A percentile compares a stretch with the other conserved stretches of the same genome.
Conservation (phyloP, 2,113 vertebrate genomes). For the Eudorcas thomsonii region DNA sequence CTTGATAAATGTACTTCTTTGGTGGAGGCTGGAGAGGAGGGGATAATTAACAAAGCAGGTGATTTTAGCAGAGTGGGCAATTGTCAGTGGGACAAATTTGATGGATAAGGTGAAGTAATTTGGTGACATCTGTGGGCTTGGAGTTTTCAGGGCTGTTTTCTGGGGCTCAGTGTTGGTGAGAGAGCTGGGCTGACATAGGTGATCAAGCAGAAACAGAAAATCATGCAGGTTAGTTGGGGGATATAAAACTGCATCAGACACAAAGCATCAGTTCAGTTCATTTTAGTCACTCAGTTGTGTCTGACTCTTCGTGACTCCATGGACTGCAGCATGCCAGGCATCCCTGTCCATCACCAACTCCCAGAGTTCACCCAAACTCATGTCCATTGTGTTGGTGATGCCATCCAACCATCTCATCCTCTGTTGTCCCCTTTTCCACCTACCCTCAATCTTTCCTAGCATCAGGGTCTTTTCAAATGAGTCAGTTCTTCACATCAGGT, state of each 20-base stretch:
- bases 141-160: neutral
- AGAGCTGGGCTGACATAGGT: neutral
- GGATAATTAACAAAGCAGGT: neutral
- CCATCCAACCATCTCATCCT: neutral
- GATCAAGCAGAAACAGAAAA: neutral
- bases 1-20: neutral
- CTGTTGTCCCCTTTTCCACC: accelerated
- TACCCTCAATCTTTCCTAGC: neutral
- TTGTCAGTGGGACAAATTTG: neutral
- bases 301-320: accelerated
- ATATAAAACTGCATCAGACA: neutral
- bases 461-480: neutral
- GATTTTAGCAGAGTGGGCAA: neutral
- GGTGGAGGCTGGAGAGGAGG: neutral
- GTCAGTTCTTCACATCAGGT: neutral
- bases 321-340: accelerated
- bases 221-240: neutral
- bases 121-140: neutral
- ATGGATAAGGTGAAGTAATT: neutral
- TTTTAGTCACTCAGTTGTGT: neutral
- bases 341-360: neutral
- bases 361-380: accelerated
- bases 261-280: neutral
- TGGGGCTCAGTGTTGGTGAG: neutral
- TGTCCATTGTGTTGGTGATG: neutral